phyloP scores from a whole-genome alignment of 92 coral and sea anemone genomes.

The Montipora capitata region DNA sequence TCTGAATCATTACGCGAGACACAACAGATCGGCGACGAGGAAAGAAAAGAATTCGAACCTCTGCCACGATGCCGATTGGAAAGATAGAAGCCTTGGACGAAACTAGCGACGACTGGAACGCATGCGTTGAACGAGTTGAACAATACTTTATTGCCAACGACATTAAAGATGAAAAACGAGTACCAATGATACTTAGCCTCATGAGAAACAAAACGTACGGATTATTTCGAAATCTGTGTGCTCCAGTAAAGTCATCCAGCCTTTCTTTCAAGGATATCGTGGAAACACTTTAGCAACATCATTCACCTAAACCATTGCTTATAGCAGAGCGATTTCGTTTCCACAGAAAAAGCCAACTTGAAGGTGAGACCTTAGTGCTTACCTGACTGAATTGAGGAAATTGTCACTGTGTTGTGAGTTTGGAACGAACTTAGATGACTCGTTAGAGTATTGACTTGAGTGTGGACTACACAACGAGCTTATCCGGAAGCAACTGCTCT shows the following conservation, averaged over 20 bases:
- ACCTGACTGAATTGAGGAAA: slow-evolving; percentile 65
- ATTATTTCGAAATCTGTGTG: slow-evolving; percentile 38
- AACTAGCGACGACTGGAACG: slow-evolving; percentile 52
- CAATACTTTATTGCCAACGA: slow-evolving; percentile 23
- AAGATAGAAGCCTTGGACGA: not conserved
- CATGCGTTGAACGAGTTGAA: slow-evolving; percentile 46
- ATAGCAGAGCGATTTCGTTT: slow-evolving; percentile 75
- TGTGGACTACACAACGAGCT: too few relatives aligned
- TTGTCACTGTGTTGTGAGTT: slow-evolving; percentile 51
- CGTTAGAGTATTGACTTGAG: too few relatives aligned
- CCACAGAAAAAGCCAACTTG: slow-evolving; percentile 63
- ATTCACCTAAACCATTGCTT: not conserved
- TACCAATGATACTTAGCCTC: slow-evolving; percentile 38
- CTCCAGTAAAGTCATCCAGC: slow-evolving; percentile 57
- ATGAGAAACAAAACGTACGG: slow-evolving; percentile 72
- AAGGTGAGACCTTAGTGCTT: slow-evolving; percentile 63
- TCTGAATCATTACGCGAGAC: too few relatives aligned
- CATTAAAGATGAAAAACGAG: slow-evolving; percentile 10
- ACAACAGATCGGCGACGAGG: too few relatives aligned
- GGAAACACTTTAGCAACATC: slow-evolving; percentile 45
- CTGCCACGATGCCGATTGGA: too few relatives aligned
- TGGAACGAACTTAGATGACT: too few relatives aligned
- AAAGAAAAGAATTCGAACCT: too few relatives aligned
- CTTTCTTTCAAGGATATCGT: too few relatives aligned
- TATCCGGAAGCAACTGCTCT: too few relatives aligned